Conservation (phyloP, 2,888 invertebrate species). For the Sceliomorpha sp. region DNA sequence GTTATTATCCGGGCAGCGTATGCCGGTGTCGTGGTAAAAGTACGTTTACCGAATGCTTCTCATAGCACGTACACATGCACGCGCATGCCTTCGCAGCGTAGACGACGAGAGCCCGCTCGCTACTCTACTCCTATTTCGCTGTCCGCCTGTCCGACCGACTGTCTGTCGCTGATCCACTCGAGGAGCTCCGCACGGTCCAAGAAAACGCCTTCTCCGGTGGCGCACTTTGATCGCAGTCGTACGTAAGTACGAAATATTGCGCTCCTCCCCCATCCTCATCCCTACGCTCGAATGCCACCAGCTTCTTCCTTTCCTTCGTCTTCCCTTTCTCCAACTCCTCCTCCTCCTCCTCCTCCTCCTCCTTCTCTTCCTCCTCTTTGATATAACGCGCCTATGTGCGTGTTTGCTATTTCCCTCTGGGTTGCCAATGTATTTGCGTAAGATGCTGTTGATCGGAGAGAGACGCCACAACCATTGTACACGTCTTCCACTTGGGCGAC, state of each 20-base stretch:
- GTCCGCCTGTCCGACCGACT: constrained; percentile 15
- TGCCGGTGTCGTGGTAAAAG: constrained; percentile 35
- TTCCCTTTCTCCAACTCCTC: too few species aligned
- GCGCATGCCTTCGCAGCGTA: constrained; percentile 7
- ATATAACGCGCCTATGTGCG: too few species aligned
- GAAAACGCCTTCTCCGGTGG: constrained; percentile 37
- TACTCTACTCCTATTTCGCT: constrained; percentile 30
- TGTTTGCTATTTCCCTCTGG: constrained; percentile 5
- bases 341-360: background rate
- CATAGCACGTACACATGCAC: too few species aligned
- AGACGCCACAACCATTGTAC: constrained; percentile 48
- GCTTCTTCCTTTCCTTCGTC: constrained; percentile 55
- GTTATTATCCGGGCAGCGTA: constrained; percentile 47
- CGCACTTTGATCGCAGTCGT: constrained; percentile 30
- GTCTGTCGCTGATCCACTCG: constrained; percentile 11
- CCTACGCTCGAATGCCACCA: too few species aligned
- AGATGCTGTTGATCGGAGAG: constrained; percentile 43
- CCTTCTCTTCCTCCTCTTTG: constrained; percentile 25
- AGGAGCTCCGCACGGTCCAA: constrained; percentile 1
- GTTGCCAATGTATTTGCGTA: constrained; percentile 58
- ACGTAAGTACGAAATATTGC: constrained; percentile 36
- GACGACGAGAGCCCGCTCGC: constrained; percentile 22
- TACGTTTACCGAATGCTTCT: constrained; percentile 47
- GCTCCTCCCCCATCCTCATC: constrained; percentile 37
- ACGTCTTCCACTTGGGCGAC: constrained; percentile 31